Evolutionary conservation across 64 coral and sea anemone species (phyloP).

Genomic region (Pachyseris speciosa): DNA sequence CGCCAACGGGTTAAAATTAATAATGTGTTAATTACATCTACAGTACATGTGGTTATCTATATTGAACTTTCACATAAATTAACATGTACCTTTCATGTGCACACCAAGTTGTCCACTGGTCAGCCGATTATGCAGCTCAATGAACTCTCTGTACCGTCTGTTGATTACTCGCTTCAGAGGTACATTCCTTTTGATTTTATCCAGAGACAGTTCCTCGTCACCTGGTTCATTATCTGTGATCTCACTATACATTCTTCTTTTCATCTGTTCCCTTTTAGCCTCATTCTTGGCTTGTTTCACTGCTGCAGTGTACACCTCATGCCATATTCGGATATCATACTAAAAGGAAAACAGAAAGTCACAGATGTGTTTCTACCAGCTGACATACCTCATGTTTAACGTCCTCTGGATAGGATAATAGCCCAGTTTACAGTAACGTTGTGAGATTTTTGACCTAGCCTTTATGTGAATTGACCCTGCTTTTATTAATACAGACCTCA

Average conservation of each 20-base stretch:
- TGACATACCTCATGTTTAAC: not conserved
- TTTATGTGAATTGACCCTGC: too few relatives aligned
- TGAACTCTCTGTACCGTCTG: constrained; percentile 94
- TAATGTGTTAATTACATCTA: too few relatives aligned
- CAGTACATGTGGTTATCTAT: too few relatives aligned
- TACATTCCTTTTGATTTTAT: constrained; percentile 48
- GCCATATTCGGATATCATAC: constrained; percentile 93
- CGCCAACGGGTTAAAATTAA: too few relatives aligned
- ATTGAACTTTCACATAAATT: too few relatives aligned
- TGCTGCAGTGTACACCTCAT: constrained; percentile 59
- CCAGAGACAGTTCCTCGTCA: constrained; percentile 2
- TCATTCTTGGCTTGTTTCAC: constrained; percentile 42
- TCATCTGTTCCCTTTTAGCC: not conserved
- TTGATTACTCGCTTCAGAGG: constrained; percentile 72
- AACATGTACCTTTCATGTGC: constrained; percentile 90
- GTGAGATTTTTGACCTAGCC: too few relatives aligned
- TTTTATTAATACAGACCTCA: too few relatives aligned
- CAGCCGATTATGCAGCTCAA: constrained; percentile 94
- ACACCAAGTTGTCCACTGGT: constrained; percentile 53
- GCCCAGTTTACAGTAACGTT: too few relatives aligned
- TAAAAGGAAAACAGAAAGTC: not conserved
- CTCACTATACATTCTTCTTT: constrained; percentile 17
- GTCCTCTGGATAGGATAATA: too few relatives aligned
- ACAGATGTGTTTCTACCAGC: not conserved
- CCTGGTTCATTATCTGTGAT: not conserved